A percentile compares a stretch with the other conserved stretches of the same genome.
Conservation (phyloP, 2,888 invertebrate genomes). For the Caenorhabditis macrosperma region DNA sequence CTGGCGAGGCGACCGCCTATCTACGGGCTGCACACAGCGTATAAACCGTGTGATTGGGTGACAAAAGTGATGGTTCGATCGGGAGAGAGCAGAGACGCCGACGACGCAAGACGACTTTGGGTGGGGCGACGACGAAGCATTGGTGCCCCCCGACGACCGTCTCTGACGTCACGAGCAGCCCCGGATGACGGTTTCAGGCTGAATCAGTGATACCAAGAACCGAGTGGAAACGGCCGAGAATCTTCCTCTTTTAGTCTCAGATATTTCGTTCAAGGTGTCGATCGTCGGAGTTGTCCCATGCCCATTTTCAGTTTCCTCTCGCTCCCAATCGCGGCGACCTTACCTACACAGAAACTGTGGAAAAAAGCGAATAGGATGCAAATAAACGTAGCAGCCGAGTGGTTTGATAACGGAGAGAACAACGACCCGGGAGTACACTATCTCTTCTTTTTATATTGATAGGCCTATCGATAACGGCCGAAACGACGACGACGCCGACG, state of each 20-base stretch:
- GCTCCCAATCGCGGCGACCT: too few species aligned
- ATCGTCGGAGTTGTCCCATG: too few species aligned
- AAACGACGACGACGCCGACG: not conserved
- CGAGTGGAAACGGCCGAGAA: too few species aligned
- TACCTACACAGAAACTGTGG: too few species aligned
- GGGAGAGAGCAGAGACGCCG: conserved; percentile 1
- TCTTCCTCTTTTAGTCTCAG: too few species aligned
- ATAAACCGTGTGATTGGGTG: conserved; percentile 42
- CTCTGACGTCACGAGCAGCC: not conserved
- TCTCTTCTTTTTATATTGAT: conserved; percentile 27
- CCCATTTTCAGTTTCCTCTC: too few species aligned
- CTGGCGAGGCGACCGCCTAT: not conserved
- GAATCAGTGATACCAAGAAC: too few species aligned
- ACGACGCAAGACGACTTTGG: conserved; percentile 10
- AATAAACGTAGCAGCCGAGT: not conserved
- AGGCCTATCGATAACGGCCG: not conserved
- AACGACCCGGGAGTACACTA: conserved; percentile 9
- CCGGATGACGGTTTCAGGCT: not conserved
- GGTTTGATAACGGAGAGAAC: not conserved
- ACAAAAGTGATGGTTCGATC: conserved; percentile 10
- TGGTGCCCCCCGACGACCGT: not conserved
- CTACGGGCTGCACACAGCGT: conserved; percentile 10
- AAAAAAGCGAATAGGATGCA: not conserved
- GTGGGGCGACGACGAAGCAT: conserved; percentile 2
- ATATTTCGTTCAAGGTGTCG: too few species aligned